phyloP scores from a whole-genome alignment of 2,797 vertebrate species.

The Esox masquinongy region DNA sequence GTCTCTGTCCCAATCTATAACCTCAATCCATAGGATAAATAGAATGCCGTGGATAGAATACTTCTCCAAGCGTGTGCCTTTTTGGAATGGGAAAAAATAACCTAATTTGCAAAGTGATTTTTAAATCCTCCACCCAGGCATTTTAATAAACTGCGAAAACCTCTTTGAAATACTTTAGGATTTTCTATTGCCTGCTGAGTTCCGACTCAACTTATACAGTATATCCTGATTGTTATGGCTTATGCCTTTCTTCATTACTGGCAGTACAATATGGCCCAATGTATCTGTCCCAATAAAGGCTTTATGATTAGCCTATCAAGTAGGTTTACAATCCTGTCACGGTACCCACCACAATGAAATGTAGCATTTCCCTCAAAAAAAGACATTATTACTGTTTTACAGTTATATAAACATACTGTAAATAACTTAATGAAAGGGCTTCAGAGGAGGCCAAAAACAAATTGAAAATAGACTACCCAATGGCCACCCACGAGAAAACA shows the following conservation, averaged over 20 bases:
- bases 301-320: too few species aligned
- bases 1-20: not conserved
- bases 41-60: not conserved
- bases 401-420: not conserved
- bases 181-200: not conserved
- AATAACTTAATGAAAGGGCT: not conserved
- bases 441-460: too few species aligned
- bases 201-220: not conserved
- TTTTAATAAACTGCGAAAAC: not conserved
- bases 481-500: too few species aligned
- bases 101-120: slow-evolving; percentile 11
- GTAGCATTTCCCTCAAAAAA: too few species aligned
- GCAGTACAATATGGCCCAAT: not conserved
- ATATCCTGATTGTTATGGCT: not conserved
- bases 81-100: not conserved
- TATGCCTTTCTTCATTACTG: not conserved
- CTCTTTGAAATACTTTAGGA: not conserved
- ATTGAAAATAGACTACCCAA: too few species aligned
- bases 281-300: not conserved
- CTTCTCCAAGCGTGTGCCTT: not conserved
- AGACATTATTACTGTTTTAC: not conserved
- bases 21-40: not conserved
- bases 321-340: too few species aligned
- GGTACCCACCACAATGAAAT: too few species aligned
- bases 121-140: slow-evolving; percentile 10